Percentiles rank a stretch among this genome's conserved stretches.
These are phyloP conservation scores for Siniperca scherzeri DNA, from an alignment of 2,797 vertebrate genomes.

Conservation along the genomic window DNA sequence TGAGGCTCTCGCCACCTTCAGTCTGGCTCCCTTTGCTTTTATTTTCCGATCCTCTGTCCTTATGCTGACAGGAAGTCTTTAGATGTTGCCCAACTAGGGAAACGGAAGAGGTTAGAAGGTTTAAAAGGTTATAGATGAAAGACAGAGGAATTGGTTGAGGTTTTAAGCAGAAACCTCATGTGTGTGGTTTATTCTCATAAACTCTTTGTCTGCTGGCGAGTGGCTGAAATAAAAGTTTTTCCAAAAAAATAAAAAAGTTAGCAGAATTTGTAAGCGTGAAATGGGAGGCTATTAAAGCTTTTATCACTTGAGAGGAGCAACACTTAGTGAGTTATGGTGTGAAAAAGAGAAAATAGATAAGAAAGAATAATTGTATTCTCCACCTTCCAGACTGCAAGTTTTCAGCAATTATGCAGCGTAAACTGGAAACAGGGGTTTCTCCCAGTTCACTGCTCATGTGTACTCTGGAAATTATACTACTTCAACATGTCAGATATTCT, in stretches of 20 bases:
- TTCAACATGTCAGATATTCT: neutral
- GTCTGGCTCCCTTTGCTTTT: conserved; percentile 46
- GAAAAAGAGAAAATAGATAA: conserved; percentile 60
- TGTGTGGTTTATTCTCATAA: conserved; percentile 28
- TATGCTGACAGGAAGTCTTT: conserved; percentile 68
- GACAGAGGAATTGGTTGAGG: conserved; percentile 43
- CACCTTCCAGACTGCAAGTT: conserved; percentile 49
- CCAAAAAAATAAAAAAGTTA: conserved; percentile 32
- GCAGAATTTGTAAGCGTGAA: conserved; percentile 62
- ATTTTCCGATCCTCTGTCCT: conserved; percentile 22
- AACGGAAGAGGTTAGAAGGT: conserved; percentile 64
- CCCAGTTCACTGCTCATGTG: conserved; percentile 40
- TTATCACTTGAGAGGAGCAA: conserved; percentile 68
- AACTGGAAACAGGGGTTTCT: conserved; percentile 45
- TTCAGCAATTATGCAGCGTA: conserved; percentile 47
- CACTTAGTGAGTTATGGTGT: conserved; percentile 64
- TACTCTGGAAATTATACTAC: conserved; percentile 24
- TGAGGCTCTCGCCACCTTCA: conserved; percentile 43
- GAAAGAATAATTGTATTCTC: conserved; percentile 56
- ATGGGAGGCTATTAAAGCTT: conserved; percentile 60
- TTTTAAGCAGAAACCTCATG: conserved; percentile 33
- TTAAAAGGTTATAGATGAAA: conserved; percentile 74
- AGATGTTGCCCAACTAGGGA: conserved; percentile 55
- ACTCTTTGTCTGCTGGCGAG: conserved; percentile 22
- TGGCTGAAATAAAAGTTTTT: conserved; percentile 36